Conservation (phyloP, 2,888 invertebrate genomes). For the Odontomyia ornata region DNA sequence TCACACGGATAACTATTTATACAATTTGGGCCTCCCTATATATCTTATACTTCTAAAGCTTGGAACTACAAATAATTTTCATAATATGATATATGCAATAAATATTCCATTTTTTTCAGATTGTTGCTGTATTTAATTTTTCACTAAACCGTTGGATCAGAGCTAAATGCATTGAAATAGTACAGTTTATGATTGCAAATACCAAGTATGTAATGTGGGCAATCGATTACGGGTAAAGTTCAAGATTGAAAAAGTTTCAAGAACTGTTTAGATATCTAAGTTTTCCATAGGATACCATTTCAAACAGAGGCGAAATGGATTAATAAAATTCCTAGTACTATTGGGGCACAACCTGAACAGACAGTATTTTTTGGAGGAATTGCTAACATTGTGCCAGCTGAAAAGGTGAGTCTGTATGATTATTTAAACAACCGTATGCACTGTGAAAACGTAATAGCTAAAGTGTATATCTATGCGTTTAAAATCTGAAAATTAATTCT, state of each 20-base stretch:
- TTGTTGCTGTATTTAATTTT: constrained; percentile 44
- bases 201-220: constrained; percentile 47
- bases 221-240: constrained; percentile 48
- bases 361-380: constrained; percentile 46
- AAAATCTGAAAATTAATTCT: too few species aligned
- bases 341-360: constrained; percentile 14
- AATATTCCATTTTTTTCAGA: constrained; percentile 36
- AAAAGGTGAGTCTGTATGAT: constrained; percentile 42
- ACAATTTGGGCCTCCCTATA: too few species aligned
- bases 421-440: background rate
- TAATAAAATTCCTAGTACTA: constrained; percentile 32
- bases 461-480: too few species aligned
- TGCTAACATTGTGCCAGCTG: constrained; percentile 46
- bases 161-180: constrained; percentile 46
- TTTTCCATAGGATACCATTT: constrained; percentile 45
- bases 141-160: constrained; percentile 46
- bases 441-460: too few species aligned
- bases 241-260: background rate
- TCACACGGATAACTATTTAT: too few species aligned
- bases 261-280: background rate
- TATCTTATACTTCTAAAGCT: too few species aligned
- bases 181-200: background rate
- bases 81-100: too few species aligned
- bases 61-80: too few species aligned
- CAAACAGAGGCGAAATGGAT: constrained; percentile 35